Evolutionary conservation across 1,140 invertebrate species (phyloP), one percentile per base, ranked within the genome.

Genomic region (Drosophila pandora): DNA sequence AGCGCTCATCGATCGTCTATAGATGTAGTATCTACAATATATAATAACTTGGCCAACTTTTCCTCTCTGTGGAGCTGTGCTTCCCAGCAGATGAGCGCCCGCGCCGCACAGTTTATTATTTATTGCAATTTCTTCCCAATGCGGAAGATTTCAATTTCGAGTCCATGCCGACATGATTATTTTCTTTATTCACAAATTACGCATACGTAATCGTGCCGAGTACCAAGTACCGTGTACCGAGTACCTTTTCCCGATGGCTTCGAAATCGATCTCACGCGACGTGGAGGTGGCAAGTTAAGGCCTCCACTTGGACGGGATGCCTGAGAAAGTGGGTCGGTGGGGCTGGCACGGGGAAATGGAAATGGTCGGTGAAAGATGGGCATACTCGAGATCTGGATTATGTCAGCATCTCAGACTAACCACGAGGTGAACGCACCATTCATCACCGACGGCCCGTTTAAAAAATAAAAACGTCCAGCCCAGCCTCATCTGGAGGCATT

Each of bases 111-210:
- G 32, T 59, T 47, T 77, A 52, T 79, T 50, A 68, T 73, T 73
- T 65, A 71, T 63, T 64, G 65, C 39, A 54, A 75, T 76, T 71
- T 76, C 57, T 62, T 13, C 69, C 39, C 28, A 68, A 81, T 76
- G 47, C 79, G 73, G 79, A 81, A 80, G 73, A 72, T 54, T 71
- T 62, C 37, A 62, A 54, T 65, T 54, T 61, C 22, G 12, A 54
- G 39, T 68, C 21, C 45, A 45, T 21, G 30, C 21, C 47, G 23
- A 12, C 25, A 48, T 50, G 32, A 50, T 49, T 57, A 52, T 75
- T 67, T 74, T 67, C 34, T 67, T 64, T 61, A 37, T 60, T 62
- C 9, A 79, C 12, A 78, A 79, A 75, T 55, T 39, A 60, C 49
- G 41, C 54, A 75, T 79, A 74, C 64, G 59, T 59, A 74, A 79